Conservation (phyloP, 1,140 invertebrate species). For the Ditylenchus dipsaci region DNA sequence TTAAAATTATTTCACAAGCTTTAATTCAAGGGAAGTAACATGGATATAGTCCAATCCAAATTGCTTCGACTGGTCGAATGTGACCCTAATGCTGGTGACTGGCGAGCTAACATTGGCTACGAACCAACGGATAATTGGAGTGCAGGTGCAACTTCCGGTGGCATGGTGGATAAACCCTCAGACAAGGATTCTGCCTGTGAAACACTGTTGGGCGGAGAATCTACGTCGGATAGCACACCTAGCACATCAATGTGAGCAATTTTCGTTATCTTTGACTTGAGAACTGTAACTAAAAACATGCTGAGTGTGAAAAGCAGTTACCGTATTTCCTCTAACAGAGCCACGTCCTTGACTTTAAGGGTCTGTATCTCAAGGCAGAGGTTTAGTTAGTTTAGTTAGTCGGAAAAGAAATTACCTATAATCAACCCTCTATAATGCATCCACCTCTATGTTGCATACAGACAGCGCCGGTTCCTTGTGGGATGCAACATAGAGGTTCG, state of each 20-base stretch:
- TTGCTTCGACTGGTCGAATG: neutral
- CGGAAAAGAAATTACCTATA: too few species aligned
- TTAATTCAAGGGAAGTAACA: neutral
- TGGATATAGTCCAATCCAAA: neutral
- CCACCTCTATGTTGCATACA: too few species aligned
- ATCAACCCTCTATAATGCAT: too few species aligned
- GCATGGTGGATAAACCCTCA: neutral
- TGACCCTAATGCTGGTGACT: neutral
- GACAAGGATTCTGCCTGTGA: slow-evolving; percentile 1
- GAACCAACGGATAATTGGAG: neutral
- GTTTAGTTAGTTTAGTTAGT: too few species aligned
- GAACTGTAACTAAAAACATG: neutral
- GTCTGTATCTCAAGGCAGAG: too few species aligned
- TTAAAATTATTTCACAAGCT: neutral
- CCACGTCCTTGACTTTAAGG: too few species aligned
- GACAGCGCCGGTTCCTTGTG: too few species aligned
- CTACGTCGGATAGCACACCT: neutral
- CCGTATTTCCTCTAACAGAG: too few species aligned
- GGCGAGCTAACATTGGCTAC: neutral
- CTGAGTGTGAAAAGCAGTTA: too few species aligned
- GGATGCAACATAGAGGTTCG: too few species aligned
- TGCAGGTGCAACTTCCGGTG: neutral
- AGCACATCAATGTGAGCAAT: slow-evolving; percentile 2
- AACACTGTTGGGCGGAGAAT: neutral
- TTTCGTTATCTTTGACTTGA: neutral